phyloP scores from a whole-genome alignment of 1,140 invertebrate species.

The Panagrolaimus sp. region DNA sequence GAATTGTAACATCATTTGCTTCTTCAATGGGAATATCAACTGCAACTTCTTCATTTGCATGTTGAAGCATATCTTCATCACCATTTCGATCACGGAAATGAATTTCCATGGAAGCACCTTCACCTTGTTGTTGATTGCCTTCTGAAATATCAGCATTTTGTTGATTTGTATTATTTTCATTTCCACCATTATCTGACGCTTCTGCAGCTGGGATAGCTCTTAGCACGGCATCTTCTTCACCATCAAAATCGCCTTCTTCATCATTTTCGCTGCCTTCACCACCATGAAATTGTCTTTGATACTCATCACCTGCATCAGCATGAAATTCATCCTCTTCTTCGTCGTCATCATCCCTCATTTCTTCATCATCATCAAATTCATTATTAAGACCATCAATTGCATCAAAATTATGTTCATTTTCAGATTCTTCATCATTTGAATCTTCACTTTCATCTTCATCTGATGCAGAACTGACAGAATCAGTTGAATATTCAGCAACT shows the following conservation, averaged over 20 bases:
- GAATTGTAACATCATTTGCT: slow-evolving; percentile 5
- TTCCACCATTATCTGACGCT: slow-evolving; percentile 65
- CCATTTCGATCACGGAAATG: not conserved
- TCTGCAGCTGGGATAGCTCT: slow-evolving; percentile 66
- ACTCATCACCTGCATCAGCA: slow-evolving; percentile 65
- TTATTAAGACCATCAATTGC: not conserved
- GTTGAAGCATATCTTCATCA: not conserved
- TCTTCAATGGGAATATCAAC: slow-evolving; percentile 9
- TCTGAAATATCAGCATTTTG: not conserved
- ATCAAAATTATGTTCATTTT: slow-evolving; percentile 1
- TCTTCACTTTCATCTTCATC: not conserved
- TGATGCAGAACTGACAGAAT: not conserved
- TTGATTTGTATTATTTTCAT: too few relatives aligned
- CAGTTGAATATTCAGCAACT: too few relatives aligned
- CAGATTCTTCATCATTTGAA: slow-evolving; percentile 25
- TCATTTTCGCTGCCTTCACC: slow-evolving; percentile 32
- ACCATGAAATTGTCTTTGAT: slow-evolving; percentile 26
- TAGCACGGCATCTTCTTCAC: slow-evolving; percentile 59
- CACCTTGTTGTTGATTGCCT: too few relatives aligned
- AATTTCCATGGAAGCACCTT: not conserved
- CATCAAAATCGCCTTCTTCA: slow-evolving; percentile 57
- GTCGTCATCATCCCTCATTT: slow-evolving; percentile 20
- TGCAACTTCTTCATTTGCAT: not conserved
- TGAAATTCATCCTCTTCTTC: slow-evolving; percentile 61
- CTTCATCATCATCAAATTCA: slow-evolving; percentile 15